phyloP scores from a whole-genome alignment of 2,888 invertebrate species.

The Capitulum mitella region DNA sequence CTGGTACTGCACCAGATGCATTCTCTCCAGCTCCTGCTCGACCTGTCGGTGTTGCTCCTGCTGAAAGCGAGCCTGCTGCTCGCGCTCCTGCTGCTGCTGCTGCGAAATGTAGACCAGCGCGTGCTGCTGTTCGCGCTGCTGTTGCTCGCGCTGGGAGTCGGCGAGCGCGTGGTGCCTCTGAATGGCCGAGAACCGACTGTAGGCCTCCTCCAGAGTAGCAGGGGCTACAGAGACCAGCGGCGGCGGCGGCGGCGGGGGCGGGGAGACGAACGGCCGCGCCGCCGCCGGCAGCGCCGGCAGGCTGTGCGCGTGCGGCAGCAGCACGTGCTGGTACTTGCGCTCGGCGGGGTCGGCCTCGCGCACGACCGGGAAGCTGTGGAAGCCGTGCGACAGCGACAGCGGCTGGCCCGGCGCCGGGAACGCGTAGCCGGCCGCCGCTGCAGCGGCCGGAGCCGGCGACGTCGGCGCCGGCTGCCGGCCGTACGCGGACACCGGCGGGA shows the following conservation, averaged over 20 bases:
- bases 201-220: background rate
- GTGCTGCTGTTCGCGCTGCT: background rate
- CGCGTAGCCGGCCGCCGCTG: background rate
- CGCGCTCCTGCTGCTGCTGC: background rate
- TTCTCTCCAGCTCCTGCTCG: background rate
- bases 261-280: background rate
- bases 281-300: constrained; percentile 17
- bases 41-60: background rate
- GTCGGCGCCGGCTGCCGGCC: background rate
- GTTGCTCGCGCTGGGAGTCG: background rate
- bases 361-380: background rate
- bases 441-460: background rate
- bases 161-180: background rate
- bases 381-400: background rate
- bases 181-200: background rate
- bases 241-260: background rate
- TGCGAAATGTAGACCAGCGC: background rate
- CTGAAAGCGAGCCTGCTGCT: background rate
- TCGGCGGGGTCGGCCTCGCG: background rate
- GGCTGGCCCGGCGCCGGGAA: background rate
- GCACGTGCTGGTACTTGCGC: background rate
- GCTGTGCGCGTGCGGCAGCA: background rate
- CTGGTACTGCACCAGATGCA: background rate
- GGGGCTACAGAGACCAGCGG: background rate
- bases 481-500: background rate